Conservation (phyloP, 1,140 invertebrate genomes). For the Sweltsa coloradensis region DNA sequence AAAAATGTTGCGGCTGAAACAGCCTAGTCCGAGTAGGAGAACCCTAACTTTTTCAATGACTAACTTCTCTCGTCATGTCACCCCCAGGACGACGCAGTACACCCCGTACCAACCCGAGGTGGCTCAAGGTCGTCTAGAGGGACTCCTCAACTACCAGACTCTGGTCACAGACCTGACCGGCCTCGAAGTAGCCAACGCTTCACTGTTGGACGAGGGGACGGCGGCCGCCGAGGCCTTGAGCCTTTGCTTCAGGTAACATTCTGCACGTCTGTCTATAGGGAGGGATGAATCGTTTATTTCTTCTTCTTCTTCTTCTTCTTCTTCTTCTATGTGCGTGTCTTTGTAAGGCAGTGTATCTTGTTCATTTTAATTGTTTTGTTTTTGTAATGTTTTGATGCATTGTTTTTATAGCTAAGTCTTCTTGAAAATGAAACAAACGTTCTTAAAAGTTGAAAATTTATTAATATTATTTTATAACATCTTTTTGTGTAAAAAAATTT, state of each 20-base stretch:
- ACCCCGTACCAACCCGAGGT: slow-evolving; percentile 90
- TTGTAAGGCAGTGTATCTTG: too few relatives aligned
- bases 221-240: slow-evolving; percentile 94
- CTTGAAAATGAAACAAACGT: background rate
- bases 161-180: slow-evolving; percentile 92
- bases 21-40: too few relatives aligned
- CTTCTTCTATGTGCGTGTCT: too few relatives aligned
- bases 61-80: too few relatives aligned
- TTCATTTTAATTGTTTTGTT: too few relatives aligned
- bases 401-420: too few relatives aligned
- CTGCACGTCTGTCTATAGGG: background rate
- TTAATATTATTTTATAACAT: background rate
- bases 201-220: slow-evolving; percentile 92
- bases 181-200: slow-evolving; percentile 90
- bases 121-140: slow-evolving; percentile 89
- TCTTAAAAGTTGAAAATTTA: background rate
- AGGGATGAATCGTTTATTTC: too few relatives aligned
- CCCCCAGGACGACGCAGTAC: slow-evolving; percentile 70
- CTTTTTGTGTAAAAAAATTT: background rate
- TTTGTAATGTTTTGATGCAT: too few relatives aligned
- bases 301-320: too few relatives aligned
- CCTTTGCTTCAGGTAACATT: slow-evolving; percentile 58
- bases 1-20: too few relatives aligned
- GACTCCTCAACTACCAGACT: slow-evolving; percentile 95
- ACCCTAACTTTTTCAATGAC: too few relatives aligned